Percentiles rank a stretch among this genome's conserved stretches.
Evolutionary conservation across 1,140 invertebrate genomes (phyloP).

Genomic region (Drosophila mojavensis): DNA sequence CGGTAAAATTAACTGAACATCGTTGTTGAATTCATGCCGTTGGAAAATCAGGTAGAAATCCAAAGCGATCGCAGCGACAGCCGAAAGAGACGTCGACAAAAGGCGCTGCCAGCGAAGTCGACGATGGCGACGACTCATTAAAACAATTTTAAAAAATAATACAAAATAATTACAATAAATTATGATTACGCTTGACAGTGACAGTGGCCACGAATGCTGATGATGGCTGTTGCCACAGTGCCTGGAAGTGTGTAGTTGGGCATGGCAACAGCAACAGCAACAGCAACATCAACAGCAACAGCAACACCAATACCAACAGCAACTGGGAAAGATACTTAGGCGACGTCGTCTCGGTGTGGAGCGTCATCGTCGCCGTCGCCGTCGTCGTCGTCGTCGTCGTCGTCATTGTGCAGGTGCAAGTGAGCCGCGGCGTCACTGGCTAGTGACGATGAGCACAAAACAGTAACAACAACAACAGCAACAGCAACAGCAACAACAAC

Average conservation of each 20-base stretch:
- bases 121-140: conserved; percentile 68
- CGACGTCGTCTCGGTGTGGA: conserved; percentile 22
- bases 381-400: conserved; percentile 36
- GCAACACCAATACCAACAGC: background rate
- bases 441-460: conserved; percentile 58
- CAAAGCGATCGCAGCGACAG: conserved; percentile 20
- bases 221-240: conserved; percentile 35
- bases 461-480: conserved; percentile 19
- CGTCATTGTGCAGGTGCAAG: conserved; percentile 66
- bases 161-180: conserved; percentile 83
- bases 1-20: conserved; percentile 64
- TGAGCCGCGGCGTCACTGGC: conserved; percentile 57
- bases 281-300: conserved; percentile 16
- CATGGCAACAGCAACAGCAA: conserved; percentile 37
- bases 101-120: conserved; percentile 19
- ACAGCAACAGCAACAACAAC: no score
- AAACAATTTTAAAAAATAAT: conserved; percentile 83
- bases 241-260: conserved; percentile 49
- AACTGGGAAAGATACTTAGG: conserved; percentile 45
- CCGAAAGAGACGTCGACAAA: conserved; percentile 21
- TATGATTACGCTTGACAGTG: conserved; percentile 82
- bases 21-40: conserved; percentile 22
- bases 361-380: conserved; percentile 38
- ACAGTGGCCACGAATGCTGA: conserved; percentile 73
- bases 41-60: conserved; percentile 63